phyloP scores from a whole-genome alignment of 2,113 vertebrate species.

The Athene cunicularia region DNA sequence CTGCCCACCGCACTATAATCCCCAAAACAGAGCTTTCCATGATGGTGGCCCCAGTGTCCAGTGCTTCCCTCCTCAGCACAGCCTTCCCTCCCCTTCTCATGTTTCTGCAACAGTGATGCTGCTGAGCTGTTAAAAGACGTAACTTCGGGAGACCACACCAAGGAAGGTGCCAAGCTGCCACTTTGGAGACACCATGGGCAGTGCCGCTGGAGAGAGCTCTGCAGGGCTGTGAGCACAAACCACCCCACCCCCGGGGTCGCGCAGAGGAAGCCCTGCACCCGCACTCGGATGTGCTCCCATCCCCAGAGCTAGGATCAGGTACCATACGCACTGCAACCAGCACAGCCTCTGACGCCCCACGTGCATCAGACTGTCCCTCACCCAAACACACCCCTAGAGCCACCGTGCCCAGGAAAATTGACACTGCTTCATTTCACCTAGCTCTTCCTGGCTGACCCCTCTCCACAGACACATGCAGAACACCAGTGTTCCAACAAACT shows the following conservation, averaged over 20 bases:
- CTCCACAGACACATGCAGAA: not conserved
- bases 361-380: not conserved
- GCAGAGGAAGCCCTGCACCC: not conserved
- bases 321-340: not conserved
- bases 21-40: not conserved
- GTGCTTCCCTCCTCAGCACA: not conserved
- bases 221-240: no score
- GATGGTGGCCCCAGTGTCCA: not conserved
- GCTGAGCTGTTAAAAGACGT: accelerated
- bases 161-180: not conserved
- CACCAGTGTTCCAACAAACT: not conserved
- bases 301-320: not conserved
- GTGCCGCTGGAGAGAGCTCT: not conserved
- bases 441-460: not conserved
- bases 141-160: not conserved
- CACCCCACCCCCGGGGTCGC: accelerated
- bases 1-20: not conserved
- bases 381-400: not conserved
- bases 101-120: not conserved
- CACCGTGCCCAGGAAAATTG: accelerated
- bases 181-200: accelerated
- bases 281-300: not conserved
- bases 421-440: not conserved
- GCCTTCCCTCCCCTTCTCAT: not conserved
- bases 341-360: not conserved